phyloP scores from a whole-genome alignment of 2,888 invertebrate species.

The Agriopis aurantiaria region DNA sequence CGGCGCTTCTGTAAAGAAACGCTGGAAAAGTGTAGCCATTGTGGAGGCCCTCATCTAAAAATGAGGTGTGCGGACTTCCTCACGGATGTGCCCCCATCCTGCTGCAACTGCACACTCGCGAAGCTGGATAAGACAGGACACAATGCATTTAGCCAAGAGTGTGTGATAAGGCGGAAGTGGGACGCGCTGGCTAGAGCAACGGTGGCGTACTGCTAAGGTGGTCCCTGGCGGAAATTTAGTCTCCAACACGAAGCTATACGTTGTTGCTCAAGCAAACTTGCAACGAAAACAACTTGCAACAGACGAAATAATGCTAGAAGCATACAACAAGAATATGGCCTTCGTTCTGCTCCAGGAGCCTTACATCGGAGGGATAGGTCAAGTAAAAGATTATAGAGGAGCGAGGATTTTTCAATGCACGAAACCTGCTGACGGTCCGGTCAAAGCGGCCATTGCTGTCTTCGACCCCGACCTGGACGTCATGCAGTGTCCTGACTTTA shows the following conservation, averaged over 20 bases:
- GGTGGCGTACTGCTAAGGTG: not conserved
- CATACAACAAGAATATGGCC: not conserved
- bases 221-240: not conserved
- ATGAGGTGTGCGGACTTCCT: not conserved
- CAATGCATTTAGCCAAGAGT: not conserved
- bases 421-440: not conserved
- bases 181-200: not conserved
- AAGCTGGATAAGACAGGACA: not conserved
- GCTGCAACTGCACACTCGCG: not conserved
- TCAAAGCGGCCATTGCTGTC: not conserved
- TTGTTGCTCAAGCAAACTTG: not conserved
- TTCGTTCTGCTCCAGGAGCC: constrained; percentile 6
- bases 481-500: not conserved
- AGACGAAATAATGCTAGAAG: not conserved
- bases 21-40: not conserved
- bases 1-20: too few relatives aligned
- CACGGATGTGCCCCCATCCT: not conserved
- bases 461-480: not conserved
- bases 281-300: not conserved
- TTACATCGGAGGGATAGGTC: not conserved
- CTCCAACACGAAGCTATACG: not conserved
- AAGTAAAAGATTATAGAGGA: not conserved
- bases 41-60: not conserved
- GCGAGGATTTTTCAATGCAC: not conserved
- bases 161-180: not conserved